phyloP scores from a whole-genome alignment of 1,140 invertebrate species.

The Monomorium pharaonis region DNA sequence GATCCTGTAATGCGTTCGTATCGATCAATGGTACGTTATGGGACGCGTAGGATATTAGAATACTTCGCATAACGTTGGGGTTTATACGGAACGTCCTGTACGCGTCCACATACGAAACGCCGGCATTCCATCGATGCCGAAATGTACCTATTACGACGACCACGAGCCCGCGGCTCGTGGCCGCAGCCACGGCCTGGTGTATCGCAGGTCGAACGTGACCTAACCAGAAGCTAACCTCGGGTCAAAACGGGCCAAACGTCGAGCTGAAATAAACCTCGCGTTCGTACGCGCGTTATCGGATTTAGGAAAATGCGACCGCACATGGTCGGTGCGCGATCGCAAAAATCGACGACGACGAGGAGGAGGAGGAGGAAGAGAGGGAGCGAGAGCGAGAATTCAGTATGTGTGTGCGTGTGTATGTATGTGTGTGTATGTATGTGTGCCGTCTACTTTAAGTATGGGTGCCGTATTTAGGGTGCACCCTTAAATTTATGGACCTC shows the following conservation, averaged over 20 bases:
- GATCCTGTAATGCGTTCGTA: slow-evolving; percentile 61
- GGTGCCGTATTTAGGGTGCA: not conserved
- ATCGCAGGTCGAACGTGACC: slow-evolving; percentile 44
- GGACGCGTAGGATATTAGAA: slow-evolving; percentile 79
- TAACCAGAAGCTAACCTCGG: slow-evolving; percentile 50
- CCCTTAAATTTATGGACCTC: not conserved
- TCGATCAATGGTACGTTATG: slow-evolving; percentile 79
- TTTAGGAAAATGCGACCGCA: slow-evolving; percentile 14
- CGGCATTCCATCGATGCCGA: slow-evolving; percentile 76
- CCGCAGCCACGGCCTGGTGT: slow-evolving; percentile 40
- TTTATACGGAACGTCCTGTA: slow-evolving; percentile 68
- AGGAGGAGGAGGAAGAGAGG: no score
- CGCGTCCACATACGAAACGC: slow-evolving; percentile 66
- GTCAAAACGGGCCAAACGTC: slow-evolving; percentile 39
- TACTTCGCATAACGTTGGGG: slow-evolving; percentile 76
- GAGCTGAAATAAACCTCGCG: slow-evolving; percentile 42
- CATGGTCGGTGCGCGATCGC: not conserved
- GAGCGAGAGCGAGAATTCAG: not conserved
- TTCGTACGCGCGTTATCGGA: slow-evolving; percentile 41
- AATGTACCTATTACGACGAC: slow-evolving; percentile 76
- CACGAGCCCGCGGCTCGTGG: slow-evolving; percentile 57
- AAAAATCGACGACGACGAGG: slow-evolving; percentile 15
- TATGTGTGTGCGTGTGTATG: not conserved
- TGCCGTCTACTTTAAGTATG: not conserved
- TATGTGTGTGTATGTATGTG: no score